Evolutionary conservation across 2,113 vertebrate species (phyloP), one percentile per base, ranked within the genome.

Genomic region (Muscicapa adusta): DNA sequence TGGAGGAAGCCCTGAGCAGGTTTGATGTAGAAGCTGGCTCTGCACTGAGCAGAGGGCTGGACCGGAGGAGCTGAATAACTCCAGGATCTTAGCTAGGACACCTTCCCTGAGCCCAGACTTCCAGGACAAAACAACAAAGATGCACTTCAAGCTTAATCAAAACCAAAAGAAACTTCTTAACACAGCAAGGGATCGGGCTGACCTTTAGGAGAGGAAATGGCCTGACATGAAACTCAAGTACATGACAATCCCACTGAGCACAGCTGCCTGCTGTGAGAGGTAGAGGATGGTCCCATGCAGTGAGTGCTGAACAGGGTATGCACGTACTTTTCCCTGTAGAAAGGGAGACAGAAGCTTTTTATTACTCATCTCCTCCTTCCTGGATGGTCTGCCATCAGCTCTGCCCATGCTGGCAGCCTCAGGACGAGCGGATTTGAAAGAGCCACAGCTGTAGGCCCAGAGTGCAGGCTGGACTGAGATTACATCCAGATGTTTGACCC

Each of bases 301-400:
- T 0, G 1, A 76, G 8, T 4, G 13, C 29, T 40, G 18, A 34
- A 25, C 10, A 29, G 24, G 8, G 8, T 14, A n/a, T 2, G 14
- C 4, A 47, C 0, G 0, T 2, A 17, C 6, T 61, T 53, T 10
- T 28, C 24, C 10, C 10, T 9, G 2, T 4, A 16, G 6, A 50
- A 80, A 78, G 18, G 17, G 11, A 77, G 28, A 7, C 0, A 2
- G 61, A 57, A 24, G 15, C 8, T 75, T 83, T 63, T 56, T 14
- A 4, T 50, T 43, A 51, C 11, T 29, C 22, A n/a, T 23, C 12
- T 36, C 42, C 48, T 85, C 67, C 63, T 84, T 34, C 20, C 57
- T 70, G 71, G 34, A 28, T n/a, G 50, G 45, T 45, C 23, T 68
- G 38, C 57, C 56, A 77, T 31, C 33, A 65, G 25, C 43, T 93